phyloP scores from a whole-genome alignment of 1,140 invertebrate species.

The Pygmarrhopalites habei region DNA sequence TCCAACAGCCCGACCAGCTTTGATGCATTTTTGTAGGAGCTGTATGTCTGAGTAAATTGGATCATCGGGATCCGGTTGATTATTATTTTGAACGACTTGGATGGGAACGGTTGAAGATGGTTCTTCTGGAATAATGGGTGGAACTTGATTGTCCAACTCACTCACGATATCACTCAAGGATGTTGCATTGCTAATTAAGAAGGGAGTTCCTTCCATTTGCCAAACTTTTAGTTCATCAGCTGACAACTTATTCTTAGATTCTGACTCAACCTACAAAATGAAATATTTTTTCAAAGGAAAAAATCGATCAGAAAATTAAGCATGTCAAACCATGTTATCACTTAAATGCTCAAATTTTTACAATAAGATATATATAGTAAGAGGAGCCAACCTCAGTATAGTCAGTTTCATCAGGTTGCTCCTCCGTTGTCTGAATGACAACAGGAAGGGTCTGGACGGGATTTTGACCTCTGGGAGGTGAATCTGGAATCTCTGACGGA shows the following conservation, averaged over 20 bases:
- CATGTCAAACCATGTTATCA: no score
- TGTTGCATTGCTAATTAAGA: slow-evolving; percentile 34
- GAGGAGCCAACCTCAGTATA: slow-evolving; percentile 10
- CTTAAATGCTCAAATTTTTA: no score
- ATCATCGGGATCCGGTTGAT: slow-evolving; percentile 15
- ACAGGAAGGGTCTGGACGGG: no score
- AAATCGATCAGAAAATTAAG: no score
- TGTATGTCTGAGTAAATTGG: slow-evolving; percentile 37
- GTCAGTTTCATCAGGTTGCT: neutral
- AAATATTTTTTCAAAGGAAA: no score
- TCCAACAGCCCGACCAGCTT: slow-evolving; percentile 25
- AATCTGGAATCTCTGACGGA: slow-evolving; percentile 88
- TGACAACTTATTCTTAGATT: neutral
- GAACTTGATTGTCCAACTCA: slow-evolving; percentile 9
- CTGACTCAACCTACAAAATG: neutral
- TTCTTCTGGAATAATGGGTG: neutral
- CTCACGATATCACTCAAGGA: slow-evolving; percentile 34
- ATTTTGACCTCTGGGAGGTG: slow-evolving; percentile 51
- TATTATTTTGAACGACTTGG: neutral
- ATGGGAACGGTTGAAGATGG: neutral
- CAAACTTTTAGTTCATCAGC: slow-evolving; percentile 26
- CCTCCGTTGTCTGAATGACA: neutral
- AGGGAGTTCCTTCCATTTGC: slow-evolving; percentile 39
- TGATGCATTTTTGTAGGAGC: slow-evolving; percentile 35
- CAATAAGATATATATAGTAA: no score